Base-by-base conservation (phyloP, 2,797 vertebrate genomes). In the Pipistrellus nathusii region DNA sequence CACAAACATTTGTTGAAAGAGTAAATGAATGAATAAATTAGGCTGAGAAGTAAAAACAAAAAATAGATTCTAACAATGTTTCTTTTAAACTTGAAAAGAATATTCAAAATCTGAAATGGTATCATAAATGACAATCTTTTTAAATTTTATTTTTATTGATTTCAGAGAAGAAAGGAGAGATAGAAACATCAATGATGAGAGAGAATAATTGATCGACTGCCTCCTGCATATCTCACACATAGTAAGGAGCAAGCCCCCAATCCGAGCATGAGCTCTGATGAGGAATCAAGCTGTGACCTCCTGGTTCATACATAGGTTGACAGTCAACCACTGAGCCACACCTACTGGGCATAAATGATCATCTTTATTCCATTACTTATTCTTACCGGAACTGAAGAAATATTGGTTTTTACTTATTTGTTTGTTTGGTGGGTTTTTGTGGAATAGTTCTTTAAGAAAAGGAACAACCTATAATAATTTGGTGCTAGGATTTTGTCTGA, bases 51-150 rank as follows among this genome's bases (percentile, higher is more conserved):
- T 71, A 46, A 62, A 86, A 76, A 53, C 21, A 32, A 32, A 75
- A 18, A 76, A 32, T 35, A 72, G 2, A 12, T 73, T 80, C 86
- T 75, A 55, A 87, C 84, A 35, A 78, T 53, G 32, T 25, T 92
- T 94, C n/a, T 95, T 95, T 81, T 66, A 30, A 30, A 66, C 84
- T 92, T 62, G 46, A 93, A 95, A 94, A 32, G 51, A 90, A 62
- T 27, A 84, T 78, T 88, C 72, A 96, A 90, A 91, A 91, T 88
- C 59, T 95, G 71, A 96, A 95, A 88, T 14, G 88, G 85, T 84
- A 85, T 90, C 12, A 59, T 55, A 18, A 96, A 59, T 90, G 66
- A 41, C 32, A 48, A 32, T 81, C 13, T 76, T 76, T 51, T 76
- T n/a, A 9, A 46, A 76, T 51, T 76, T 75, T 75, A 75, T 75